These are phyloP conservation scores for Ferdinandea cuprea DNA, from an alignment of 2,888 invertebrate genomes.

Conservation along the genomic window DNA sequence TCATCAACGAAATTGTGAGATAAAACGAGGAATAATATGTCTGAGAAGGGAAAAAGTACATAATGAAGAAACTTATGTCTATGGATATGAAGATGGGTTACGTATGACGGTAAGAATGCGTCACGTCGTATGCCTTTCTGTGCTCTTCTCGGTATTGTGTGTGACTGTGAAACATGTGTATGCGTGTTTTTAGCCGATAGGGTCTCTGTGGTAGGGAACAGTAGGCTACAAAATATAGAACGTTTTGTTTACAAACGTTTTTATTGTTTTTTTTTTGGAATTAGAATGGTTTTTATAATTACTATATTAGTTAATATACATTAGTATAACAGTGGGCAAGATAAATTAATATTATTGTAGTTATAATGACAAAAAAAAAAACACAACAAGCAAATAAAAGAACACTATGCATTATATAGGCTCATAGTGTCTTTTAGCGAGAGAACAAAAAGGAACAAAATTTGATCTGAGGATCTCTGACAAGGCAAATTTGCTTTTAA, in stretches of 20 bases:
- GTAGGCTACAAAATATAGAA: slow-evolving; percentile 22
- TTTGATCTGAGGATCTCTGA: no score
- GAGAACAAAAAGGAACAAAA: no score
- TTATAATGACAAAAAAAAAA: no score
- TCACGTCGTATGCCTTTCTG: slow-evolving; percentile 37
- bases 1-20: slow-evolving; percentile 32
- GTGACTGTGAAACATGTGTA: slow-evolving; percentile 47
- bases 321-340: no score
- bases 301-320: no score
- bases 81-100: slow-evolving; percentile 58
- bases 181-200: slow-evolving; percentile 24
- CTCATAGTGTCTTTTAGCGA: no score
- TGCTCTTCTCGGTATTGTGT: slow-evolving; percentile 13
- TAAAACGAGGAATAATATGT: neutral
- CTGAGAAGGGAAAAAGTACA: slow-evolving; percentile 19
- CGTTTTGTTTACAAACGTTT: slow-evolving; percentile 40
- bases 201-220: neutral
- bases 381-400: no score
- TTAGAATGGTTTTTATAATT: no score
- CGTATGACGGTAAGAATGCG: slow-evolving; percentile 69
- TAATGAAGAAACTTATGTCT: slow-evolving; percentile 41
- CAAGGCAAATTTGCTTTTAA: no score
- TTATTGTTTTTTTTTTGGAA: neutral
- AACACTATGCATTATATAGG: no score
- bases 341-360: no score